phyloP scores from a whole-genome alignment of 2,797 vertebrate genomes.

The Coracias cyanogaster region DNA sequence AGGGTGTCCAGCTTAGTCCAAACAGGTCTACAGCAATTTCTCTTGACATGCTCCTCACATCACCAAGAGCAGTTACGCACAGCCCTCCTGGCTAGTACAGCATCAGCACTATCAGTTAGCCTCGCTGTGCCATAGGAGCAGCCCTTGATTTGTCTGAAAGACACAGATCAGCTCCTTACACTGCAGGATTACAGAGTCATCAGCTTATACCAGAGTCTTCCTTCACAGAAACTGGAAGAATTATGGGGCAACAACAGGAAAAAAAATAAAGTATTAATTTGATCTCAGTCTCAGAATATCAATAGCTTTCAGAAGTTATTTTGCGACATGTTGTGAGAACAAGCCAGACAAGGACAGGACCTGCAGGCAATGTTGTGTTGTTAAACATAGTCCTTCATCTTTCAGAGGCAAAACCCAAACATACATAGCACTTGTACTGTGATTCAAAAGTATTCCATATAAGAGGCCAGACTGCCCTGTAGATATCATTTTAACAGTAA shows the following conservation, averaged over 20 bases:
- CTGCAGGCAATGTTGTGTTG: background rate
- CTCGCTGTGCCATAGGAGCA: background rate
- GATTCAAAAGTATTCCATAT: background rate
- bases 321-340: background rate
- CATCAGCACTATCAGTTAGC: background rate
- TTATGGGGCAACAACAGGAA: background rate
- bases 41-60: background rate
- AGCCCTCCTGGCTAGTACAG: background rate
- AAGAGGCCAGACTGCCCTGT: background rate
- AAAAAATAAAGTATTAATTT: fast-evolving
- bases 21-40: background rate
- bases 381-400: background rate
- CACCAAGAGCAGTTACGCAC: background rate
- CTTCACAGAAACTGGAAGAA: background rate
- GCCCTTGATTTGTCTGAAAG: background rate
- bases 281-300: background rate
- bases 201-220: background rate
- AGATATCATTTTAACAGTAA: background rate
- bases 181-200: background rate
- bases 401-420: fast-evolving
- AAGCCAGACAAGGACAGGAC: background rate
- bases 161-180: background rate
- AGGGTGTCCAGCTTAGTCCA: background rate
- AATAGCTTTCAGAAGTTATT: background rate
- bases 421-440: background rate